Base-by-base conservation (phyloP, 1,140 invertebrate genomes). In the Portunus trituberculatus region DNA sequence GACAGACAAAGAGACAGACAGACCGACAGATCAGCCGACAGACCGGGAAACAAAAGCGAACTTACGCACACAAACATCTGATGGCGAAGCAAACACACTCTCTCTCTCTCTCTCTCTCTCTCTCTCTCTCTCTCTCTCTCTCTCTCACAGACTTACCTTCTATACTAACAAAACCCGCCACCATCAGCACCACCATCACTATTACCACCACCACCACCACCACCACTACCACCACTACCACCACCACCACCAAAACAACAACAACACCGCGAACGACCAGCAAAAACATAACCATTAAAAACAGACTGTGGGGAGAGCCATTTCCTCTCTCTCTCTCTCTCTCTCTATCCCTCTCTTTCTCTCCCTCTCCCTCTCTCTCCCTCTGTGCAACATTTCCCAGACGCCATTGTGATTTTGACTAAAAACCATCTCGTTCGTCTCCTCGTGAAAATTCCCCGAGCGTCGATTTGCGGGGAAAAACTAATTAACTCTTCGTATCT, bases 401-500 rank as follows among this genome's bases (percentile, higher is more conserved):
- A 88, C 31, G 31, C 86, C 31, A 16, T 46, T 25, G 86, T 88
- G 45, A 45, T 39, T 88, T 45, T 88, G 86, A 45, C 45, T 88
- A 28, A 45, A 45, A 88, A 45, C 86, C 32, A 32, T 88, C 45
- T 88, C 45, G 31, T 46, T 46, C 31, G 16, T 88, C 32, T 88
- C 86, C 28, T 88, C 86, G 32, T 88, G n/a, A 88, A 88, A 88
- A 88, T 88, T 88, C 86, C 86, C 6, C 14, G 29, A 88, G 31
- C 31, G 86, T 14, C 86, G 86, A 88, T 45, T 46, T 88, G 86
- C 32, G 16, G 45, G 7, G 86, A 88, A 88, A 88, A 88, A 88
- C 32, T 88, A 88, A 88, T 88, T 88, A 88, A 88, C 86, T 88
- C 32, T 39, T 88, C 86, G 31, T 46, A 88, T 88, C 86, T 88